Percentiles rank a stretch among this genome's conserved stretches.
Evolutionary conservation across 2,113 vertebrate genomes (phyloP).

Genomic region (Smithornis capensis): DNA sequence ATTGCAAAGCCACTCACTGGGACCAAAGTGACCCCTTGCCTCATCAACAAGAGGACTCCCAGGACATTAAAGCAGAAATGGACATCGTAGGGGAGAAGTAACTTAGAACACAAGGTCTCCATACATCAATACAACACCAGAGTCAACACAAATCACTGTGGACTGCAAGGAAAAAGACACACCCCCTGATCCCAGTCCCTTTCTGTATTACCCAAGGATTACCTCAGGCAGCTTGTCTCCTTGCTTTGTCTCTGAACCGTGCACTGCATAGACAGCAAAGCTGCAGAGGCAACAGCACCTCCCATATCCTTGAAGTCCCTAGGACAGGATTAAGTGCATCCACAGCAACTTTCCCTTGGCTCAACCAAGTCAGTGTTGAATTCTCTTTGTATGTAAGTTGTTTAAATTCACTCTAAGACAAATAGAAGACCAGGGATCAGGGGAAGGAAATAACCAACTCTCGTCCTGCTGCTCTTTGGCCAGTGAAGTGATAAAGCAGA

Average conservation of each 20-base stretch:
- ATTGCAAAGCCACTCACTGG: background rate
- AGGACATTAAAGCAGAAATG: background rate
- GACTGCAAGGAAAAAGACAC: background rate
- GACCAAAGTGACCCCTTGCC: background rate
- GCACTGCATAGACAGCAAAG: background rate
- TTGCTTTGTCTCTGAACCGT: background rate
- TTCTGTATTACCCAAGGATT: background rate
- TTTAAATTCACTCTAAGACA: background rate
- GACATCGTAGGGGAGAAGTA: background rate
- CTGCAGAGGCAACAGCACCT: background rate
- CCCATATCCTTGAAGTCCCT: background rate
- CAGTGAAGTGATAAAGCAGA: conserved; percentile 8
- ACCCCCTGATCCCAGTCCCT: background rate
- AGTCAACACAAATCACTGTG: background rate
- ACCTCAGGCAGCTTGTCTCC: background rate
- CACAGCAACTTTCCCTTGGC: background rate
- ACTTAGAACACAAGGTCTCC: background rate
- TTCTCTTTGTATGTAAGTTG: background rate
- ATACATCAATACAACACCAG: background rate
- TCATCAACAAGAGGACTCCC: background rate
- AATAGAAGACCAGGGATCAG: background rate
- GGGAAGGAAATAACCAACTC: background rate
- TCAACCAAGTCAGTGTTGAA: background rate
- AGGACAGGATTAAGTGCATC: background rate
- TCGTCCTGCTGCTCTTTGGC: conserved; percentile 6